phyloP scores from a whole-genome alignment of 2,113 vertebrate species.

The Lasiurus borealis region DNA sequence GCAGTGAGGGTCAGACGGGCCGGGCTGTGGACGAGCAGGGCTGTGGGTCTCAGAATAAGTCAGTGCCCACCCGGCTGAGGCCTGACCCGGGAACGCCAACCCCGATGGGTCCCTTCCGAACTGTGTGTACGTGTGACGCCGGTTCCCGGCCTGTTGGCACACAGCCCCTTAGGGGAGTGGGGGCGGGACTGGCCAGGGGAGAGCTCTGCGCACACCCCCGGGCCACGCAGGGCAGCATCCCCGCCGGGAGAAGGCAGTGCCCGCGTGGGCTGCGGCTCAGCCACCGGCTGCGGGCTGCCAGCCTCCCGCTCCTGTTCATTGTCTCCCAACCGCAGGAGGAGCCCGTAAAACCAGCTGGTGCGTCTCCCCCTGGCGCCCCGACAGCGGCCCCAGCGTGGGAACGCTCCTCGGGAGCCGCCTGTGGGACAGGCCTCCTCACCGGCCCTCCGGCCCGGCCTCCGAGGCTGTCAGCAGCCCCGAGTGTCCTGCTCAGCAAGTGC shows the following conservation, averaged over 20 bases:
- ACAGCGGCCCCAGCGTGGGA: background rate
- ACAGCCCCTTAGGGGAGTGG: too few species aligned
- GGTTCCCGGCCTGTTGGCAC: background rate
- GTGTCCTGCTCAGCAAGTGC: conserved; percentile 37
- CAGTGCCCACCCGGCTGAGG: background rate
- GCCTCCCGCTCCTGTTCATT: background rate
- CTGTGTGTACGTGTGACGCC: background rate
- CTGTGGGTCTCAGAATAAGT: background rate
- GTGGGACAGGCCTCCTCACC: background rate
- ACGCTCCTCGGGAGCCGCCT: background rate
- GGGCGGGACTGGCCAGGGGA: background rate
- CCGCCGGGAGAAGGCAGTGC: background rate
- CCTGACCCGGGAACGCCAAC: background rate
- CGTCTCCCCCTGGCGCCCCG: background rate
- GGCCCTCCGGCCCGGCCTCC: background rate
- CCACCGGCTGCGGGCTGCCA: too few species aligned
- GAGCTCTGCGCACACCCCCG: background rate
- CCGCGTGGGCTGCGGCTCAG: background rate
- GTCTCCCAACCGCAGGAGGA: background rate
- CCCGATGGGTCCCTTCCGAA: background rate
- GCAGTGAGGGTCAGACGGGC: background rate
- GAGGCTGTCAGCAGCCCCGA: background rate
- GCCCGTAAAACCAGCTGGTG: background rate
- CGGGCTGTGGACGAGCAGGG: background rate
- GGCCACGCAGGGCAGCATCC: accelerated